A percentile compares a stretch with the other conserved stretches of the same genome.
Conservation (phyloP, 2,888 invertebrate genomes). For the Thera britannica region DNA sequence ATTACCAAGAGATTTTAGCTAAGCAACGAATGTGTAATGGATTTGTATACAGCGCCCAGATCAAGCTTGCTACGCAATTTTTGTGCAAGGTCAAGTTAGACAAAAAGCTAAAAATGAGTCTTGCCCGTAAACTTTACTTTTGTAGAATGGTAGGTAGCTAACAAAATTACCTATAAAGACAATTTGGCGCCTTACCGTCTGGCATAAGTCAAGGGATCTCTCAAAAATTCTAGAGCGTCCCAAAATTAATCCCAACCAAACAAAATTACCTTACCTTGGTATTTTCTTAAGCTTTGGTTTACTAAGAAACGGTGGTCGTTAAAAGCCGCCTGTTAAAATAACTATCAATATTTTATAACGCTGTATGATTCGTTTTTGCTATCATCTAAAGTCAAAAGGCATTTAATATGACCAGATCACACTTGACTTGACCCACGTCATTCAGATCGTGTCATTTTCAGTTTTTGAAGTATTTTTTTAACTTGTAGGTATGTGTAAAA, state of each 20-base stretch:
- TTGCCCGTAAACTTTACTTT: neutral
- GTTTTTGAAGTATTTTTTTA: too few relatives aligned
- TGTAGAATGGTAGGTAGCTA: neutral
- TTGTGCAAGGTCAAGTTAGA: too few relatives aligned
- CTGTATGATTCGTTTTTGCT: too few relatives aligned
- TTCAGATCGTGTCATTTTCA: too few relatives aligned
- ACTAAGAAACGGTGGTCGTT: neutral
- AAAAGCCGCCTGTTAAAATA: neutral
- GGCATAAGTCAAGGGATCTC: constrained; percentile 15
- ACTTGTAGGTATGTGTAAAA: neutral
- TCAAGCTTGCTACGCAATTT: too few relatives aligned
- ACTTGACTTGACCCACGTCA: too few relatives aligned
- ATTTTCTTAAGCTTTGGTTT: constrained; percentile 16
- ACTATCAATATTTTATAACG: too few relatives aligned
- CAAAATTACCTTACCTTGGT: constrained; percentile 17
- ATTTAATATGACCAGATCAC: too few relatives aligned
- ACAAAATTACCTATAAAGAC: neutral
- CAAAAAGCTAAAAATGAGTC: neutral
- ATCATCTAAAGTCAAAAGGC: too few relatives aligned
- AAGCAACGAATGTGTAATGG: too few relatives aligned
- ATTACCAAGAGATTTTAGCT: too few relatives aligned
- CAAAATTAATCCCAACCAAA: constrained; percentile 23
- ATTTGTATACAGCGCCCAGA: too few relatives aligned
- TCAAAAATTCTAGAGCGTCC: constrained; percentile 16
- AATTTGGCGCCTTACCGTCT: constrained; percentile 5